Evolutionary conservation across 1,140 invertebrate genomes (phyloP), one percentile per base, ranked within the genome.

Genomic region (Nomia melanderi): DNA sequence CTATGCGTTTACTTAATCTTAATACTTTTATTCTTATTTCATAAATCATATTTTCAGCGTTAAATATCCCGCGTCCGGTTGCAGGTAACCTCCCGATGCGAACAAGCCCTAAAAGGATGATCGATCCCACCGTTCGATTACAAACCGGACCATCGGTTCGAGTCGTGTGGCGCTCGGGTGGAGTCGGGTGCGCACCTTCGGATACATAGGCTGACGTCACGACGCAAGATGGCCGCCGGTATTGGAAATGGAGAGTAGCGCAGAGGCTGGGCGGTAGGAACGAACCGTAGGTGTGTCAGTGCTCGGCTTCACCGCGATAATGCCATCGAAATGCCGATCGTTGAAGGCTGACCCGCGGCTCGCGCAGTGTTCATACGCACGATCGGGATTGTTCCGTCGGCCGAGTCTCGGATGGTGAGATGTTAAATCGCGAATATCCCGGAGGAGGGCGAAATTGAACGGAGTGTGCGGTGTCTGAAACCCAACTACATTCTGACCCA

Each of bases 231-330:
- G 88, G 88, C 86, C 76, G 83, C 75, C 77, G 77, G 70, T 85
- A 72, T 86, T 64, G 87, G 82, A 79, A 88, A 86, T 81, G 81
- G 78, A 79, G 83, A 79, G 83, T 83, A 83, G 84, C 82, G 67
- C 84, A 88, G 67, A 87, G 81, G 79, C 78, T 86, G 84, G 87
- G 88, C 81, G 86, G 85, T 87, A 85, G 82, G 81, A 88, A 82
- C 76, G 77, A 84, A 79, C 72, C 76, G 82, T 88, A 88, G 86
- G 87, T 88, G 87, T 87, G 83, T 88, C 86, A 85, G 87, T 87
- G 60, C 66, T 86, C 82, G 81, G 57, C 81, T 70, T 87, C 77
- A 59, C 64, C 66, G 85, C 66, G 66, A 81, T 59, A 83, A 86
- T 84, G 85, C 79, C 82, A 78, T 72, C 81, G 74, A 66, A 75